Base-by-base conservation (phyloP, 2,113 vertebrate genomes). In the Gambusia affinis region DNA sequence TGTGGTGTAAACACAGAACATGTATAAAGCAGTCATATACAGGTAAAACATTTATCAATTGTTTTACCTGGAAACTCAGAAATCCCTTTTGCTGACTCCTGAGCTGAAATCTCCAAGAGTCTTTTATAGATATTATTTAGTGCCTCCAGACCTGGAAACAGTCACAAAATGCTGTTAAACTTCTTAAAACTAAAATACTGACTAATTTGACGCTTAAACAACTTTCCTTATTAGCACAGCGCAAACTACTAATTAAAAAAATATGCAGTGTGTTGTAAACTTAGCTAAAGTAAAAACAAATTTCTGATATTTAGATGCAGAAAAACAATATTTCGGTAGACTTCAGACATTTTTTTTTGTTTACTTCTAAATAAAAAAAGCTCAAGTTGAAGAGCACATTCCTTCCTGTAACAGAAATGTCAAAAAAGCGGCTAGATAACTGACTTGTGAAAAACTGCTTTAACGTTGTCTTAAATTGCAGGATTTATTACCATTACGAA, bases 61-160 rank as follows among this genome's bases (percentile, higher is more conserved):
- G 66, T 60, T 27, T 24, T 80, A 92, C 92, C 91, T 90, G 92
- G 91, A 78, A 92, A 88, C 17, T 39, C 33, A 69, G 89, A 81
- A 37, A 29, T 37, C 7, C 71, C 29, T 63, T 39, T 82, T n/a
- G 3, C 19, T 12, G 74, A 71, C 7, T 89, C 84, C 44, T 75
- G 69, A 44, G 44, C 27, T n/a, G 82, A 83, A 33, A 85, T 69
- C 30, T 80, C 77, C 65, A 81, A 63, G 68, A 92, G 82, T 39
- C 60, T 79, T 27, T 85, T 54, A 77, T 88, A 83, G 1, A 90
- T 29, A 51, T 63, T 74, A 76, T 89, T 87, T 12, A 91, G n/a
- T 68, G 83, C 29, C 72, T 85, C 71, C 71, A 91, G 51, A 87
- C 80, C 92, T 93, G 81, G 44, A 24, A 73, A 54, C 4, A 76